A percentile compares a stretch with the other conserved stretches of the same genome.
Conservation (phyloP, 2,113 vertebrate species). For the Rostratula benghalensis region DNA sequence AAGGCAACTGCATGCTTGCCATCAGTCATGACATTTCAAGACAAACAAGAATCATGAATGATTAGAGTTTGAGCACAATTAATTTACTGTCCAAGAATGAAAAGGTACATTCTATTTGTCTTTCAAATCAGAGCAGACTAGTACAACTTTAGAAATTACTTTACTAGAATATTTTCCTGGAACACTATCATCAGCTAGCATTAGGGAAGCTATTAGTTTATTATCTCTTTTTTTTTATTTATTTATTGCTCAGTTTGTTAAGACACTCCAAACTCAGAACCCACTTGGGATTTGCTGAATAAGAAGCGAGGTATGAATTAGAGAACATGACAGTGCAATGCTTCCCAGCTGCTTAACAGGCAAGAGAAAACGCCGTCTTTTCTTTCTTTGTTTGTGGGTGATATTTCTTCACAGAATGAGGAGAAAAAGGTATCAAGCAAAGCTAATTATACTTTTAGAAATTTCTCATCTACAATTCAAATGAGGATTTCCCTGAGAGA, state of each 20-base stretch:
- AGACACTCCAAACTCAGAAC: not conserved
- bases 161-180: not conserved
- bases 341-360: not conserved
- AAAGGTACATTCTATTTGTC: not conserved
- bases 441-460: constrained; percentile 66
- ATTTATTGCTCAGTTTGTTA: not conserved
- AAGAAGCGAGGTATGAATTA: not conserved
- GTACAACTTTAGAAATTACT: not conserved
- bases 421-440: constrained; percentile 15
- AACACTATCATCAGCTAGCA: not conserved
- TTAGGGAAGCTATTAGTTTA: not conserved
- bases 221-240: not conserved
- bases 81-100: not conserved
- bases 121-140: not conserved
- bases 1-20: not conserved
- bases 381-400: not conserved
- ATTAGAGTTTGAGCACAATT: not conserved
- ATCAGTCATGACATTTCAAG: not conserved
- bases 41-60: not conserved
- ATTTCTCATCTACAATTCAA: constrained; percentile 59
- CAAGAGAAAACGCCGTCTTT: not conserved
- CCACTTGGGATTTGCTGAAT: not conserved
- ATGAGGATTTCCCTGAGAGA: constrained; percentile 49
- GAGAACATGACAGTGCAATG: not conserved
- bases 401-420: not conserved